Evolutionary conservation across 2,888 invertebrate species (phyloP).

Genomic region (Exephanes ischioxanthus): DNA sequence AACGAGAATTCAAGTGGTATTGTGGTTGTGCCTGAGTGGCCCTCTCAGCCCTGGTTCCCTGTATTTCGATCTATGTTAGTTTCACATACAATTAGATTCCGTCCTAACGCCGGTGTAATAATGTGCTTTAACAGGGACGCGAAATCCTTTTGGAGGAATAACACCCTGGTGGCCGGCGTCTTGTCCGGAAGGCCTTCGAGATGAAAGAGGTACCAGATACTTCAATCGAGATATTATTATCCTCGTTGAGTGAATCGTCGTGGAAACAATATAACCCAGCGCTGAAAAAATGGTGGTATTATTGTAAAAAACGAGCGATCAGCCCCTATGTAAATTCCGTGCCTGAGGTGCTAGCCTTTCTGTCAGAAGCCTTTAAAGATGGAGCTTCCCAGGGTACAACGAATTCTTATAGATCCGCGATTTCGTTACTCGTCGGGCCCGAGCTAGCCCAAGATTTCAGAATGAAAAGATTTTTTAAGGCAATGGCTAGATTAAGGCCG

Average conservation of each 20-base stretch:
- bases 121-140: slow-evolving; percentile 48
- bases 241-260: slow-evolving; percentile 44
- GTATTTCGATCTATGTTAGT: slow-evolving; percentile 35
- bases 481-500: slow-evolving; percentile 13
- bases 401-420: slow-evolving; percentile 54
- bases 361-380: slow-evolving; percentile 46
- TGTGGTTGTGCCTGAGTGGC: slow-evolving; percentile 52
- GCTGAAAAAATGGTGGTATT: slow-evolving; percentile 51
- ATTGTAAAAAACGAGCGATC: slow-evolving; percentile 22
- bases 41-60: slow-evolving; percentile 72
- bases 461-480: slow-evolving; percentile 38
- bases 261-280: slow-evolving; percentile 52
- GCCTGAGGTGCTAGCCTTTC: slow-evolving; percentile 39
- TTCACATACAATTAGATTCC: background rate
- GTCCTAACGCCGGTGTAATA: slow-evolving; percentile 6
- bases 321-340: slow-evolving; percentile 33
- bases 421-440: slow-evolving; percentile 56
- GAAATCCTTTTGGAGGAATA: slow-evolving; percentile 61
- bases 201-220: slow-evolving; percentile 31
- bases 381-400: slow-evolving; percentile 49
- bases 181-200: slow-evolving; percentile 67
- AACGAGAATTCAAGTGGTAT: slow-evolving; percentile 49
- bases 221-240: slow-evolving; percentile 31
- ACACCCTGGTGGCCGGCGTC: slow-evolving; percentile 65
- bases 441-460: slow-evolving; percentile 45